phyloP scores from a whole-genome alignment of 2,888 invertebrate genomes.

The Clistopyga incitator region DNA sequence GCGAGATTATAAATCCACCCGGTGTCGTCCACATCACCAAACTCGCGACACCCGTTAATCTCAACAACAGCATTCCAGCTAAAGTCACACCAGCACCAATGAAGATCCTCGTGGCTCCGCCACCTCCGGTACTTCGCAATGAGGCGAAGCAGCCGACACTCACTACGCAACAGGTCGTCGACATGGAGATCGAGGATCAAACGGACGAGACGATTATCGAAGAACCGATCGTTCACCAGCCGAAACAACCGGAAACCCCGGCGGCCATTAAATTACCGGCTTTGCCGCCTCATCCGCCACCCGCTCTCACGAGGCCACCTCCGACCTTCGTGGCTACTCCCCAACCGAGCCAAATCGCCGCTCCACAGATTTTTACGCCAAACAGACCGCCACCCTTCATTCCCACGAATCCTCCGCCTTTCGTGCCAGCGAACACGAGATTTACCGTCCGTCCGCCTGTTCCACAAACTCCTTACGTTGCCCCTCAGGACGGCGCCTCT shows the following conservation, averaged over 20 bases:
- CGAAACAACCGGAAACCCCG: slow-evolving; percentile 62
- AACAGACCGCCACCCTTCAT: slow-evolving; percentile 78
- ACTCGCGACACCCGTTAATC: slow-evolving; percentile 79
- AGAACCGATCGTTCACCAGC: slow-evolving; percentile 75
- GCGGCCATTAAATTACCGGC: slow-evolving; percentile 54
- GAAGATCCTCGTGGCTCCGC: slow-evolving; percentile 82
- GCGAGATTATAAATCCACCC: slow-evolving; percentile 83
- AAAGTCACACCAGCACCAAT: slow-evolving; percentile 74
- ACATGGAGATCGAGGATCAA: slow-evolving; percentile 83
- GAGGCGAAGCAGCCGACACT: slow-evolving; percentile 59
- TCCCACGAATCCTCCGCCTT: slow-evolving; percentile 74
- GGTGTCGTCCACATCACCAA: slow-evolving; percentile 83
- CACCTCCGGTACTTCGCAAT: slow-evolving; percentile 79
- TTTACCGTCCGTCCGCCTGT: slow-evolving; percentile 69
- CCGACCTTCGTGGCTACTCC: slow-evolving; percentile 70
- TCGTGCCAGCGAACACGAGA: slow-evolving; percentile 73
- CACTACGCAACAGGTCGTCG: slow-evolving; percentile 78
- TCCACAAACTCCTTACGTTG: slow-evolving; percentile 70
- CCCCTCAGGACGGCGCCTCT: slow-evolving; percentile 70
- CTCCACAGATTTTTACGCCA: slow-evolving; percentile 72
- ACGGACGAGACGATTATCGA: slow-evolving; percentile 81
- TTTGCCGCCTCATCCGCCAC: slow-evolving; percentile 68
- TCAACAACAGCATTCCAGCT: slow-evolving; percentile 70
- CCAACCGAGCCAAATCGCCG: slow-evolving; percentile 33
- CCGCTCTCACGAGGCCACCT: slow-evolving; percentile 72